Percentiles rank a stretch among this genome's conserved stretches.
phyloP scores from a whole-genome alignment of 2,888 invertebrate species.

The Rhorus exstirpatorius region DNA sequence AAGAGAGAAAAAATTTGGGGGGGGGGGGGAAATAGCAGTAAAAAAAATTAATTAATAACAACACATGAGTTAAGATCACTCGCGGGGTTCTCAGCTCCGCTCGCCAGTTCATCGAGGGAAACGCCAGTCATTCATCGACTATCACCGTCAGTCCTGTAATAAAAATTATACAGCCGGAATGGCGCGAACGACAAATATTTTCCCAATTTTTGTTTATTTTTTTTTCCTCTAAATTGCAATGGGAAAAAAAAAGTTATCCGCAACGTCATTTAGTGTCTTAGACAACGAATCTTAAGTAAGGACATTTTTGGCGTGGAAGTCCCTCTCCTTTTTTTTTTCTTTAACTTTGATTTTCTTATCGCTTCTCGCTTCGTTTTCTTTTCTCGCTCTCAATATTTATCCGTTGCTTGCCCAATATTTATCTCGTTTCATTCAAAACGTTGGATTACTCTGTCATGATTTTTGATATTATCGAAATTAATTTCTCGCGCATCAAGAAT shows the following conservation, averaged over 20 bases:
- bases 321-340: slow-evolving; percentile 61
- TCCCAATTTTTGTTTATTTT: slow-evolving; percentile 76
- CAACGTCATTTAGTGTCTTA: slow-evolving; percentile 28
- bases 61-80: slow-evolving; percentile 72
- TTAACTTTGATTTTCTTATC: slow-evolving; percentile 55
- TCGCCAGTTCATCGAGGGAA: slow-evolving; percentile 78
- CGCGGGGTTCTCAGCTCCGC: slow-evolving; percentile 77
- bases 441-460: no score
- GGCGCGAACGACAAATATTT: slow-evolving; percentile 84
- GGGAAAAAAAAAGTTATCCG: slow-evolving; percentile 3
- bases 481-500: slow-evolving; percentile 41
- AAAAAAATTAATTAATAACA: slow-evolving; percentile 12
- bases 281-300: slow-evolving; percentile 76
- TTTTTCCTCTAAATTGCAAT: slow-evolving; percentile 13
- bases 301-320: slow-evolving; percentile 80
- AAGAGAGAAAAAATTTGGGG: slow-evolving; percentile 60
- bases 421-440: no score
- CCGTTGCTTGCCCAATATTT: no score
- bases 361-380: slow-evolving; percentile 62
- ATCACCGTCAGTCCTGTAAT: slow-evolving; percentile 80
- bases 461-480: slow-evolving; percentile 17
- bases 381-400: slow-evolving; percentile 25
- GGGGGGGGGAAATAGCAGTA: slow-evolving; percentile 43
- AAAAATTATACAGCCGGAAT: slow-evolving; percentile 78
- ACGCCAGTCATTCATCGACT: slow-evolving; percentile 76